Conservation (phyloP, 2,888 invertebrate species). For the Linnaemya vulpina region DNA sequence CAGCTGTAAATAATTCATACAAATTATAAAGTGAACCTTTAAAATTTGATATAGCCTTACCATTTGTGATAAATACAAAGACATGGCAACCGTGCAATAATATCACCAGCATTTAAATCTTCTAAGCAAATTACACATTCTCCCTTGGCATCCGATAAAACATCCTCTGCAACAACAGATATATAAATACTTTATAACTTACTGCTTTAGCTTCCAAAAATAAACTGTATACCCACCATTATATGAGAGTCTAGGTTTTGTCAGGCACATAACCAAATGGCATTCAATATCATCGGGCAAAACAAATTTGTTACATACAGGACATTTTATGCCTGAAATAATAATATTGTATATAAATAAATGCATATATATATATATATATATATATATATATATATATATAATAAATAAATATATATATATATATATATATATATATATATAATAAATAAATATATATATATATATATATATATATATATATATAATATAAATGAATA, state of each 20-base stretch:
- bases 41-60: conserved; percentile 84
- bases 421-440: too few relatives aligned
- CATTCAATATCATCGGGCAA: conserved; percentile 99
- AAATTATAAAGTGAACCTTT: not conserved
- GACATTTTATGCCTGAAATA: conserved; percentile 97
- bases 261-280: conserved; percentile 99
- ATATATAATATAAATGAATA: too few relatives aligned
- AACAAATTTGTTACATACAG: conserved; percentile 99
- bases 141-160: conserved; percentile 97
- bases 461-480: too few relatives aligned
- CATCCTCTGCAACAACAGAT: conserved; percentile 91
- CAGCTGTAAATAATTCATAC: conserved; percentile 87
- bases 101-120: conserved; percentile 96
- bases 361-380: not conserved
- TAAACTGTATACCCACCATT: conserved; percentile 88
- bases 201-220: not conserved
- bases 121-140: conserved; percentile 99
- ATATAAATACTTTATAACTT: not conserved
- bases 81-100: conserved; percentile 99
- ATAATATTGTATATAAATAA: conserved; percentile 73
- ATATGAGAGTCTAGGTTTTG: conserved; percentile 98
- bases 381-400: too few relatives aligned
- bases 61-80: conserved; percentile 99
- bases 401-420: too few relatives aligned
- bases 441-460: too few relatives aligned